phyloP scores from a whole-genome alignment of 2,888 invertebrate species.

The Phymatocera aterrima region DNA sequence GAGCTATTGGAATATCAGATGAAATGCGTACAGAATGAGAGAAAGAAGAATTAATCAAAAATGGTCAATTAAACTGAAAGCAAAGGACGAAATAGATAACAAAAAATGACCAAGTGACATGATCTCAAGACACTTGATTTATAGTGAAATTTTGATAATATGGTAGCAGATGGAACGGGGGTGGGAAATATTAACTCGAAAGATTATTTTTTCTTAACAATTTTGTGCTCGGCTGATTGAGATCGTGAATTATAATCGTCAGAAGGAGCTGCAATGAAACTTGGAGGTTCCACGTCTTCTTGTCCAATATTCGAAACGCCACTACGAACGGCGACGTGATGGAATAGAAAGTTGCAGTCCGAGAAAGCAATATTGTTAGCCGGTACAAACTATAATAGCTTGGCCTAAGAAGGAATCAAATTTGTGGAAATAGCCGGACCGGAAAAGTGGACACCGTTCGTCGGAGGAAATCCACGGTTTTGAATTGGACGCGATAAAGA shows the following conservation, averaged over 20 bases:
- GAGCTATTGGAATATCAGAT: background rate
- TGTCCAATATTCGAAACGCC: conserved; percentile 12
- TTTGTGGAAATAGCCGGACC: background rate
- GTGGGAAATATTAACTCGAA: background rate
- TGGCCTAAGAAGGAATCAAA: conserved; percentile 18
- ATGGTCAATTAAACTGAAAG: background rate
- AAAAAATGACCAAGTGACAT: background rate
- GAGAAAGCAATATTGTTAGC: background rate
- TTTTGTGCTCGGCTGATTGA: conserved; percentile 6
- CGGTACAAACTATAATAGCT: background rate
- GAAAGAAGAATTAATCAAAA: background rate
- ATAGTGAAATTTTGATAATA: background rate
- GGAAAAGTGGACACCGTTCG: background rate
- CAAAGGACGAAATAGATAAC: too few species aligned
- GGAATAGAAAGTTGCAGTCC: conserved; percentile 16
- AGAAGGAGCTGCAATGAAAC: background rate
- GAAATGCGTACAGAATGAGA: background rate
- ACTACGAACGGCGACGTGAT: conserved; percentile 11
- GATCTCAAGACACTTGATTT: background rate
- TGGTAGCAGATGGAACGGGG: background rate
- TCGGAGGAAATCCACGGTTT: background rate
- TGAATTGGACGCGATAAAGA: background rate
- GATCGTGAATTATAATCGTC: conserved; percentile 1
- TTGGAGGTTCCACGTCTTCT: conserved; percentile 8
- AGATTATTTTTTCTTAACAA: background rate